Percentiles rank a stretch among this genome's conserved stretches.
Evolutionary conservation across 2,888 invertebrate species (phyloP).

Genomic region (Aleiodes testaceus): DNA sequence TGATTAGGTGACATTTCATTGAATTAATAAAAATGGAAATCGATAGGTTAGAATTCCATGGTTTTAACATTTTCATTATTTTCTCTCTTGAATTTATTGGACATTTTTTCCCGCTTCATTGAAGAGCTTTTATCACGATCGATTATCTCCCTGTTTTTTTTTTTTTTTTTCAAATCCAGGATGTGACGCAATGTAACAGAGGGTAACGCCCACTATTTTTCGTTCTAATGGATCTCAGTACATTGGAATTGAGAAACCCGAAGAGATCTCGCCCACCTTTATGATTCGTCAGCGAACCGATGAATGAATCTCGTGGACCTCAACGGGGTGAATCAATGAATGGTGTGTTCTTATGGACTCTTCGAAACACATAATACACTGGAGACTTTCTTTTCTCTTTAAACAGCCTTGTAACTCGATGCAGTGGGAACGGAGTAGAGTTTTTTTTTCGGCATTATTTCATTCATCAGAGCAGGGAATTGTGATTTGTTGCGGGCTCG

Average conservation of each 20-base stretch:
- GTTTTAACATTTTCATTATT: background rate
- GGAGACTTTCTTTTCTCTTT: constrained; percentile 52
- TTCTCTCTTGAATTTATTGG: background rate
- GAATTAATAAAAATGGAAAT: background rate
- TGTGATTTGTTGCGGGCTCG: constrained; percentile 30
- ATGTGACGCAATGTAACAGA: constrained; percentile 36
- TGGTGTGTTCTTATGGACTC: constrained; percentile 60
- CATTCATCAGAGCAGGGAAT: constrained; percentile 26
- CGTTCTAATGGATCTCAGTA: constrained; percentile 30
- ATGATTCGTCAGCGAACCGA: constrained; percentile 43
- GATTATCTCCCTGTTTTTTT: constrained; percentile 4
- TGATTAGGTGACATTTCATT: constrained; percentile 19
- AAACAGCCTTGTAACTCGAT: constrained; percentile 66
- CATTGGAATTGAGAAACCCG: constrained; percentile 21
- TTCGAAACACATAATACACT: constrained; percentile 59
- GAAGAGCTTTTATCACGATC: constrained; percentile 10
- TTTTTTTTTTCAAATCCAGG: constrained; percentile 35
- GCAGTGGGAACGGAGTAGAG: constrained; percentile 67
- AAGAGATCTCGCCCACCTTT: constrained; percentile 35
- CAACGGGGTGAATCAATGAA: constrained; percentile 63
- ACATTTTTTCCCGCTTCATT: background rate
- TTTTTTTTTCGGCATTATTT: constrained; percentile 14
- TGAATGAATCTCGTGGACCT: constrained; percentile 44
- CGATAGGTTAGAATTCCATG: constrained; percentile 10
- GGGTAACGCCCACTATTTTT: constrained; percentile 41